Evolutionary conservation across 2,113 vertebrate genomes (phyloP), one percentile per base, ranked within the genome.

Genomic region (Epinephelus lanceolatus): DNA sequence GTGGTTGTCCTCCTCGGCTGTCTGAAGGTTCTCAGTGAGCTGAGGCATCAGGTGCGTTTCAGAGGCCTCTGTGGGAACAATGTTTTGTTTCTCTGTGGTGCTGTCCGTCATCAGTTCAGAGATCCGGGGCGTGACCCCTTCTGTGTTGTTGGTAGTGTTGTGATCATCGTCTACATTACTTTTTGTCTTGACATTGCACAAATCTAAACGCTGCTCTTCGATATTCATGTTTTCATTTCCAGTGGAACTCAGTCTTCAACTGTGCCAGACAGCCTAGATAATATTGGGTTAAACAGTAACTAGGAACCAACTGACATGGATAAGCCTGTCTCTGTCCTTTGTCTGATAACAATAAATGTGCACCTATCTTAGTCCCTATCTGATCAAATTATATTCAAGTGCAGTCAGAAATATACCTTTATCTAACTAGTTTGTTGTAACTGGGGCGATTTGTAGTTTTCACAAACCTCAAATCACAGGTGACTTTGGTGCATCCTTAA

Each of bases 221-320:
- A 94, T 92, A 92, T 96, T 95, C 95, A 96, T 96, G 75, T 91
- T 96, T 92, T 94, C 94, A 95, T 95, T 80, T 95, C 95, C 84
- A 92, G 77, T 83, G 52, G 78, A 80, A 88, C 80, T 78, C 70
- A 76, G 78, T 78, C 67, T 75, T 84, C 12, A 83, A 85, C 80
- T 71, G 83, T 92, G 83, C 69, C 85, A 90, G 79, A 79, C 84
- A 88, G 84, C 60, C 70, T 71, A 57, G 65, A 76, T 80, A 45
- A 45, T 12, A 79, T 67, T 63, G 19, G 72, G 61, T 90, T 88
- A 87, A 89, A 88, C 59, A 81, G 66, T 76, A 66, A 87, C 81
- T 67, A 86, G 63, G 45, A 77, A 53, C 57, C 33, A 79, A 78
- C 18, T 65, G 42, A 83, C 61, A 88, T 21, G 67, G 59, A 83